These are phyloP conservation scores for Myrmecophaga tridactyla DNA, from an alignment of 2,113 vertebrate genomes.

Conservation along the genomic window DNA sequence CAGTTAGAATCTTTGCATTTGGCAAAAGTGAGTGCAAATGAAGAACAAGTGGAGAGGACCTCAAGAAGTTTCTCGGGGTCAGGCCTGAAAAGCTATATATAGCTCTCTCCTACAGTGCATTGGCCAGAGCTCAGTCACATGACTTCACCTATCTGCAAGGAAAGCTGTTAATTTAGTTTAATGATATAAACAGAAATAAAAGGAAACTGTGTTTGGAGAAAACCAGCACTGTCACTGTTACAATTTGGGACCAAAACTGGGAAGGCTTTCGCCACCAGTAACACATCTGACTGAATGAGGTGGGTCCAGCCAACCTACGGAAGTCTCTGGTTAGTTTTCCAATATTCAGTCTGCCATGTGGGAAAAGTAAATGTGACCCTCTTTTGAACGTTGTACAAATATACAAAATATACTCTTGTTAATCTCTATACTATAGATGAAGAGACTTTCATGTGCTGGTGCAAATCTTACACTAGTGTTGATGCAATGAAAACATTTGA, in stretches of 20 bases:
- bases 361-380: neutral
- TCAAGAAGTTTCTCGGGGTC: neutral
- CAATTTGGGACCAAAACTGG: neutral
- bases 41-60: neutral
- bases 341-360: neutral
- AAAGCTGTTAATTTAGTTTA: neutral
- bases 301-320: neutral
- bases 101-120: neutral
- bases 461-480: slow-evolving; percentile 5
- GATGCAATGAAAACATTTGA: neutral
- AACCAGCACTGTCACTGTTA: neutral
- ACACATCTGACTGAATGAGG: neutral
- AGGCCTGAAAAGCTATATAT: neutral
- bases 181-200: neutral
- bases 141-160: neutral
- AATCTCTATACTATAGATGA: neutral
- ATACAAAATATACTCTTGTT: neutral
- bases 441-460: neutral
- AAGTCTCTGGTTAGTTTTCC: neutral
- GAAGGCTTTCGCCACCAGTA: neutral
- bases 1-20: neutral
- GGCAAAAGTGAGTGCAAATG: slow-evolving; percentile 1
- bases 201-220: neutral
- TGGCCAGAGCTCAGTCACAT: no score
- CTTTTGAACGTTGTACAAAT: neutral